Percentiles rank a stretch among this genome's conserved stretches.
Conservation (phyloP, 2,888 invertebrate genomes). For the Harpalus rufipes region DNA sequence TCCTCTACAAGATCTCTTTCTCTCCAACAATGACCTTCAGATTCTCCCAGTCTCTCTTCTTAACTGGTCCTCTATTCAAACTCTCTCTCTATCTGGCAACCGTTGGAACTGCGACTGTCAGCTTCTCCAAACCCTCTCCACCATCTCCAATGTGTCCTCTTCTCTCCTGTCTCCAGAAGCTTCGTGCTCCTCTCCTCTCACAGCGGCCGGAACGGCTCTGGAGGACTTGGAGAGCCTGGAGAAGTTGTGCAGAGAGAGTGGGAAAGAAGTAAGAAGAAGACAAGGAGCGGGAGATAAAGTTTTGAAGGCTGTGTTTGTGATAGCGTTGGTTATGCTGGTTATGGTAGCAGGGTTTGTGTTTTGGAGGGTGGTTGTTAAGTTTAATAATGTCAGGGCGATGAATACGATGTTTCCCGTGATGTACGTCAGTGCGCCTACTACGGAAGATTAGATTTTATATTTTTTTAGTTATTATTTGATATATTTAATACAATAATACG, state of each 20-base stretch:
- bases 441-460: conserved; percentile 25
- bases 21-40: conserved; percentile 82
- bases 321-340: conserved; percentile 9
- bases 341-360: conserved; percentile 43
- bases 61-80: conserved; percentile 80
- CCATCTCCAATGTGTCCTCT: conserved; percentile 68
- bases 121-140: conserved; percentile 73
- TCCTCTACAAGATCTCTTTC: conserved; percentile 73
- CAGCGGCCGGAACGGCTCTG: conserved; percentile 42
- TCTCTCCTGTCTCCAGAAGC: conserved; percentile 59
- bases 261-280: not conserved
- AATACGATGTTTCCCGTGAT: conserved; percentile 59
- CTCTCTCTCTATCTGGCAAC: conserved; percentile 82
- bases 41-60: conserved; percentile 79
- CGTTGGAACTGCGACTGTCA: conserved; percentile 83
- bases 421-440: conserved; percentile 57
- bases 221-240: conserved; percentile 34
- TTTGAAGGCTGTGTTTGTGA: conserved; percentile 7
- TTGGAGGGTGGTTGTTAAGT: conserved; percentile 42
- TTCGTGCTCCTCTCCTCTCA: conserved; percentile 48
- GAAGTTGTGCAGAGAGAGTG: conserved; percentile 4
- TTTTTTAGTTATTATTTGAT: too few relatives aligned
- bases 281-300: not conserved
- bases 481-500: too few relatives aligned
- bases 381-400: conserved; percentile 37